Conservation (phyloP, 2,888 invertebrate species). For the Tigriopus californicus region DNA sequence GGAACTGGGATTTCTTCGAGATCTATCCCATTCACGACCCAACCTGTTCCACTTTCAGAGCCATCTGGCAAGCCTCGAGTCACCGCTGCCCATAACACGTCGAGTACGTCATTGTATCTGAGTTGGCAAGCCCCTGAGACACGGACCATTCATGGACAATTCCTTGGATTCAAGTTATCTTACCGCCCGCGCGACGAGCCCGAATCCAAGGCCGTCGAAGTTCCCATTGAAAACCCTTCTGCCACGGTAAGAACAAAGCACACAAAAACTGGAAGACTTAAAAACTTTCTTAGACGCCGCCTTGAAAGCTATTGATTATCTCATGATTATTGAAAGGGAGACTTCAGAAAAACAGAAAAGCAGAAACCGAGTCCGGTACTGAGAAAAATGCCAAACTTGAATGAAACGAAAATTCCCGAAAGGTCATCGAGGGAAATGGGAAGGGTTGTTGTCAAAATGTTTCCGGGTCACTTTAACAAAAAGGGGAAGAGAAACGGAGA, state of each 20-base stretch:
- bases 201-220: constrained; percentile 7
- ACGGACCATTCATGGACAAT: constrained; percentile 48
- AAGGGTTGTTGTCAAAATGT: too few species aligned
- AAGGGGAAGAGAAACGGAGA: too few species aligned
- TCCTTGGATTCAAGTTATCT: constrained; percentile 29
- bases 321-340: too few species aligned
- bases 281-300: too few species aligned
- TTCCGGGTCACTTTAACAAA: too few species aligned
- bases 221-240: background rate
- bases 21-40: constrained; percentile 20
- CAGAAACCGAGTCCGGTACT: too few species aligned
- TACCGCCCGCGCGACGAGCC: constrained; percentile 6
- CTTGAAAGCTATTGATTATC: too few species aligned
- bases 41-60: constrained; percentile 37
- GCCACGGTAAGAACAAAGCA: constrained; percentile 3
- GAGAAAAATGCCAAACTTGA: too few species aligned
- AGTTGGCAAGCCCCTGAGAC: constrained; percentile 48
- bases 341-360: too few species aligned
- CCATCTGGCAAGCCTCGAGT: constrained; percentile 55
- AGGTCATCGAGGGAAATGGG: too few species aligned
- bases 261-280: too few species aligned
- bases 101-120: constrained; percentile 46
- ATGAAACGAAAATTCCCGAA: too few species aligned
- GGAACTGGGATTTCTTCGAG: constrained; percentile 23
- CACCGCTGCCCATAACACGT: constrained; percentile 47